Conservation (phyloP, 2,797 vertebrate genomes). For the Tauraco hartlaubi region DNA sequence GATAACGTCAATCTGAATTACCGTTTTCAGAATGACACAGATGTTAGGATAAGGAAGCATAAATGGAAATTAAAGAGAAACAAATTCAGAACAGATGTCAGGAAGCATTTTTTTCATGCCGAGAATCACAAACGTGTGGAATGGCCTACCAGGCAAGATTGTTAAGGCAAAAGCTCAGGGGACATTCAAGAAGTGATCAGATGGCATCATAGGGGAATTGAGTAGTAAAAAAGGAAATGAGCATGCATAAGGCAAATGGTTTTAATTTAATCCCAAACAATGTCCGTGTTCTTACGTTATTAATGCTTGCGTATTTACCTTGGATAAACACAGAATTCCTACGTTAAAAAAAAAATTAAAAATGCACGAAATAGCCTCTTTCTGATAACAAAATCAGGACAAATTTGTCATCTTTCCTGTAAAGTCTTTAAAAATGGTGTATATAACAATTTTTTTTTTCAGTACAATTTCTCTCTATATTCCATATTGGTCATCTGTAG, state of each 20-base stretch:
- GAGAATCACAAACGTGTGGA: conserved; percentile 84
- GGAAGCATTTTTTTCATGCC: conserved; percentile 82
- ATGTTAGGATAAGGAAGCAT: conserved; percentile 87
- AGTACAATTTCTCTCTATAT: neutral
- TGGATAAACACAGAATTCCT: conserved; percentile 63
- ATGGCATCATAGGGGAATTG: conserved; percentile 82
- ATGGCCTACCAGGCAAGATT: conserved; percentile 82
- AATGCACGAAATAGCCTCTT: neutral
- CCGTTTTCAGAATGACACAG: conserved; percentile 85
- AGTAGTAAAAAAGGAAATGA: conserved; percentile 83
- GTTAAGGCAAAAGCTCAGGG: conserved; percentile 81
- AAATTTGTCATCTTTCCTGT: neutral
- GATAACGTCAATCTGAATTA: conserved; percentile 84
- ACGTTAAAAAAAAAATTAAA: neutral
- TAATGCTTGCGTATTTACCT: conserved; percentile 66
- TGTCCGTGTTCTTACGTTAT: conserved; percentile 60
- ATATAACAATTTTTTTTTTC: neutral
- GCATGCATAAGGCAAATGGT: conserved; percentile 73
- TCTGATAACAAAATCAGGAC: neutral
- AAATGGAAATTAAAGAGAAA: conserved; percentile 89
- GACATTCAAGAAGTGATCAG: conserved; percentile 79
- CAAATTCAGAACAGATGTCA: conserved; percentile 88
- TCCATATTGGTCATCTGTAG: neutral
- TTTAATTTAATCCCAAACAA: conserved; percentile 78
- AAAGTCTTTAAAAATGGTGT: neutral